phyloP scores from a whole-genome alignment of 2,888 invertebrate genomes.

The Bruchidius siliquastri region DNA sequence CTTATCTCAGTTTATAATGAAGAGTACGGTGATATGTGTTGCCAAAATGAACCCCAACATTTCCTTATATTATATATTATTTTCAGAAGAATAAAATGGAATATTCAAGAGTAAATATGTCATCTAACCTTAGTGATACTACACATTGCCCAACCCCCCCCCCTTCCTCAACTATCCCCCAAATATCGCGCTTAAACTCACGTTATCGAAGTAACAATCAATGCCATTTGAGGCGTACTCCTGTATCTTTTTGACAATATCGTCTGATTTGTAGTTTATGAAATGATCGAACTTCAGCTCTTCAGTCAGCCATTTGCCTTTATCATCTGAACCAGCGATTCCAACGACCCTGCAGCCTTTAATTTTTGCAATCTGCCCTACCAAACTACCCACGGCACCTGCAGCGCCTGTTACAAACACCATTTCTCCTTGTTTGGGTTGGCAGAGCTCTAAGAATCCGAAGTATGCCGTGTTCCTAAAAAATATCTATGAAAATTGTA shows the following conservation, averaged over 20 bases:
- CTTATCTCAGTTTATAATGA: too few relatives aligned
- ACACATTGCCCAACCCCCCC: too few relatives aligned
- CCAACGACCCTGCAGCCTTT: slow-evolving; percentile 67
- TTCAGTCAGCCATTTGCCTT: slow-evolving; percentile 61
- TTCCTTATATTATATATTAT: too few relatives aligned
- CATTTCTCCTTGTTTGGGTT: slow-evolving; percentile 67
- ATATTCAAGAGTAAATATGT: too few relatives aligned
- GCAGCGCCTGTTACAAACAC: slow-evolving; percentile 71
- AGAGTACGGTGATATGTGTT: too few relatives aligned
- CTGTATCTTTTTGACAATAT: slow-evolving; percentile 53
- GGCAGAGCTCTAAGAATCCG: slow-evolving; percentile 66
- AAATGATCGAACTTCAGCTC: slow-evolving; percentile 64
- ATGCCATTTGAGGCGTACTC: slow-evolving; percentile 64
- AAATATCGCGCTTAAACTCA: too few relatives aligned
- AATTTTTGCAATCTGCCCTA: slow-evolving; percentile 75
- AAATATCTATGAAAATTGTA: slow-evolving; percentile 2
- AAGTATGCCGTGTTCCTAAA: slow-evolving; percentile 69
- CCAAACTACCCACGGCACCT: slow-evolving; percentile 73
- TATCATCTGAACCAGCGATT: slow-evolving; percentile 65
- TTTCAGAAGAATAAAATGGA: too few relatives aligned
- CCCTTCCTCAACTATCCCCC: too few relatives aligned
- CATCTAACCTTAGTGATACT: too few relatives aligned
- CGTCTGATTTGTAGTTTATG: slow-evolving; percentile 66
- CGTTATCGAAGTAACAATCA: slow-evolving; percentile 76
- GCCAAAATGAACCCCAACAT: too few relatives aligned